Evolutionary conservation across 2,113 vertebrate species (phyloP).

Genomic region (Oenanthe oenanthe): DNA sequence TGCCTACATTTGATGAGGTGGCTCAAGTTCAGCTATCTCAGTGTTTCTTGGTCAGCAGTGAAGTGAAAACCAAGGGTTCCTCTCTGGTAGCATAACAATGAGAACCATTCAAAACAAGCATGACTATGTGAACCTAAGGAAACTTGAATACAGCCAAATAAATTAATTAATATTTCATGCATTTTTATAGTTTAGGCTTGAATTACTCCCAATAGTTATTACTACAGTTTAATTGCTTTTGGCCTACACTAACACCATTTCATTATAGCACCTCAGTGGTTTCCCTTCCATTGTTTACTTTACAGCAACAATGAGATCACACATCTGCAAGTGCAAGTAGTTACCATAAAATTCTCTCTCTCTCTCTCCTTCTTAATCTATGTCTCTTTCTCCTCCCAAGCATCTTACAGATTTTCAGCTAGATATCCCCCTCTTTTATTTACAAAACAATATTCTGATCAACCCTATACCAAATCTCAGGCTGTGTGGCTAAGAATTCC

Average conservation of each 20-base stretch:
- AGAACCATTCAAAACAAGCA: not conserved
- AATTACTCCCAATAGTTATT: not conserved
- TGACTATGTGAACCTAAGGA: not conserved
- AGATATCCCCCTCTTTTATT: not conserved
- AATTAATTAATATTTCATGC: not conserved
- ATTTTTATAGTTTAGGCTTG: not conserved
- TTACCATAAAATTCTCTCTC: not conserved
- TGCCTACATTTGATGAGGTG: not conserved
- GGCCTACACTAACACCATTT: not conserved
- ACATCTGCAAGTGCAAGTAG: fast-evolving
- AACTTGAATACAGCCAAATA: not conserved
- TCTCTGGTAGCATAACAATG: not conserved
- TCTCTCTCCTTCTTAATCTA: not conserved
- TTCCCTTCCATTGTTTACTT: not conserved
- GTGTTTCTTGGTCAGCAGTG: not conserved
- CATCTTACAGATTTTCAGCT: not conserved
- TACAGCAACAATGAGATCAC: fast-evolving
- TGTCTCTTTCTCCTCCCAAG: not conserved
- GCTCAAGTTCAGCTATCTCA: not conserved
- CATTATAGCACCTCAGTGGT: not conserved
- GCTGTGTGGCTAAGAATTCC: not conserved
- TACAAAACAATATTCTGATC: not conserved
- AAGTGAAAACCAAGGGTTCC: not conserved
- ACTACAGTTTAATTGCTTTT: not conserved
- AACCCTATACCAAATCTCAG: not conserved